A percentile compares a stretch with the other conserved stretches of the same genome.
These are phyloP conservation scores for Gobionotothen gibberifrons DNA, from an alignment of 2,797 vertebrate genomes.

Conservation along the genomic window DNA sequence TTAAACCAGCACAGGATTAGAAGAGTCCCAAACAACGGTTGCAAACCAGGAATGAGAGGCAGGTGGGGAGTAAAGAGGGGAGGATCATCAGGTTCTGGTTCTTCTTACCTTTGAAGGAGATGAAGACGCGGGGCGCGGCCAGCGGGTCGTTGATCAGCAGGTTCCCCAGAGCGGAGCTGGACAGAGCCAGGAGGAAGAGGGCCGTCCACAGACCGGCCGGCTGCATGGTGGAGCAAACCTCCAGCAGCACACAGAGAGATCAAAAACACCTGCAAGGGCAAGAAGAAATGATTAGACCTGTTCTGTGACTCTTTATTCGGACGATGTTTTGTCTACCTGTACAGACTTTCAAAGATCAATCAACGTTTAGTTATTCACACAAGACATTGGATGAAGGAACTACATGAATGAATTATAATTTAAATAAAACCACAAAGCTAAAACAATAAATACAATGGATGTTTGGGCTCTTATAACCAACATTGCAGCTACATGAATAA, in stretches of 20 bases:
- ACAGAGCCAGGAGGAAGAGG: conserved; percentile 78
- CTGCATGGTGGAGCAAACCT: conserved; percentile 76
- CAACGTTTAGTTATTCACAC: no score
- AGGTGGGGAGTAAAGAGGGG: neutral
- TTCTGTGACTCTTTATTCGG: no score
- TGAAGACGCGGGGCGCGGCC: conserved; percentile 84
- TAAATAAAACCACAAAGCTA: no score
- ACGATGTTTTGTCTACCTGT: no score
- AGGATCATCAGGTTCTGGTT: conserved; percentile 12
- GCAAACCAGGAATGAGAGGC: conserved; percentile 10
- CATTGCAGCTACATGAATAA: no score
- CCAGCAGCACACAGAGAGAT: conserved; percentile 47
- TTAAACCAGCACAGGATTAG: conserved; percentile 9
- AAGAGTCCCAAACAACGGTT: conserved; percentile 5
- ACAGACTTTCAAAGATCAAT: no score
- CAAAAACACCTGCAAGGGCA: conserved; percentile 63
- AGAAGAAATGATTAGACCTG: conserved; percentile 16
- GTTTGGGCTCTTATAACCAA: no score
- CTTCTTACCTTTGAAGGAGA: conserved; percentile 86
- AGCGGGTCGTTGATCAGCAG: conserved; percentile 71
- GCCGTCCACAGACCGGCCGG: conserved; percentile 75
- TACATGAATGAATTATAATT: no score
- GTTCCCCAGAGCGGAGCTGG: conserved; percentile 64
- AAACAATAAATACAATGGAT: no score
- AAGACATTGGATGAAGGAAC: no score